Base-by-base conservation (phyloP, 1,140 invertebrate species). In the Lucilia cuprina region DNA sequence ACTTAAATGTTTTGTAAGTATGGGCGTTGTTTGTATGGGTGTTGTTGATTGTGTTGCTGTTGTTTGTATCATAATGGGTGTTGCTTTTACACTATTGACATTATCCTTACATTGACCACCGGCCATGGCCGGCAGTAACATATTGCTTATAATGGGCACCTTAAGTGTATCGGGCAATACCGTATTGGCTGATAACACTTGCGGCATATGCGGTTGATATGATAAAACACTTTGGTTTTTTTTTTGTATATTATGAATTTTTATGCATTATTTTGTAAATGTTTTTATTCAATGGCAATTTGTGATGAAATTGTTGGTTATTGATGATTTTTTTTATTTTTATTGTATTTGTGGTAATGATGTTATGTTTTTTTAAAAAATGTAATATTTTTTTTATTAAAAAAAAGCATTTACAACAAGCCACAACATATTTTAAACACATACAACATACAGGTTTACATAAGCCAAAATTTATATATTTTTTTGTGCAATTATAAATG, bases 141-240 rank as follows among this genome's bases (percentile, higher is more conserved):
- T 49, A 50, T 49, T 50, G 14, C n/a, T 9, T 21, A 80, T 80
- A 21, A 80, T 80, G 4, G 77, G 77, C 50, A 65, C 60, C 30
- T 82, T 82, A 19, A 82, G 34, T 65, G 82, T 82, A 25, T 60
- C 55, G 60, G 80, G 65, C 14, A 84, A 35, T 25, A 74, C 84
- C 17, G 84, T 75, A 41, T 74, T 47, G 21, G 82, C 84, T 74
- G 84, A 84, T 78, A 85, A 86, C 41, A 86, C 83, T 86, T 87
- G 85, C 49, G 87, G 85, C 35, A 83, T 75, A 50, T 78, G 82
- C 13, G 87, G 86, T 85, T 90, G 87, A 89, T 88, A 89, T 65
- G 87, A 89, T 74, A 91, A 86, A 83, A 88, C 89, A 83, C 89
- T 91, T 70, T 70, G 41, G 41, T 41, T 41, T 41, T 30, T 30